A percentile compares a stretch with the other conserved stretches of the same genome.
These are phyloP conservation scores for Dryomyza anilis DNA, from an alignment of 2,888 invertebrate genomes.

Conservation along the genomic window DNA sequence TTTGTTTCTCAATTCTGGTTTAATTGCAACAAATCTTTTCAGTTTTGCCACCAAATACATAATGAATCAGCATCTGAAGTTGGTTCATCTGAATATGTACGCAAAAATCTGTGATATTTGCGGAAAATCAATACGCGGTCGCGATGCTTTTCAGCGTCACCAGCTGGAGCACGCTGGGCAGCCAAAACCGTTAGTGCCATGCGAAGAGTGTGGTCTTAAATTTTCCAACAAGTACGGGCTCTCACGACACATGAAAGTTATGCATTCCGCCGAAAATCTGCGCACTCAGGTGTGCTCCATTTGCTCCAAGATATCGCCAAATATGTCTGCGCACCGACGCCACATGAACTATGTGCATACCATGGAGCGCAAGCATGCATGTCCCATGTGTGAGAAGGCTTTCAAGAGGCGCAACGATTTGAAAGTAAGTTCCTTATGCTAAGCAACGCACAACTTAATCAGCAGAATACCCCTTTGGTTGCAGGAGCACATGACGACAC, in stretches of 20 bases:
- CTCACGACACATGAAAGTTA: conserved; percentile 53
- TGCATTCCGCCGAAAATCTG: conserved; percentile 49
- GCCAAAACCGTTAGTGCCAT: conserved; percentile 46
- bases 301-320: conserved; percentile 52
- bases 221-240: conserved; percentile 50
- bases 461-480: too few relatives aligned
- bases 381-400: conserved; percentile 56
- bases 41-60: conserved; percentile 51
- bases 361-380: conserved; percentile 50
- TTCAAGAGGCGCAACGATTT: conserved; percentile 53
- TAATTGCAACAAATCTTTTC: neutral
- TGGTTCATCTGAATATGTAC: conserved; percentile 52
- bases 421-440: too few relatives aligned
- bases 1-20: neutral
- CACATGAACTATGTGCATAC: conserved; percentile 55
- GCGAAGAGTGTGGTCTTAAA: conserved; percentile 50
- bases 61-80: conserved; percentile 49
- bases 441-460: too few relatives aligned
- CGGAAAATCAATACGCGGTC: conserved; percentile 52
- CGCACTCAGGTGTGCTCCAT: conserved; percentile 50
- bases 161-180: conserved; percentile 53
- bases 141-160: conserved; percentile 50
- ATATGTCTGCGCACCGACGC: conserved; percentile 47
- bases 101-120: conserved; percentile 57
- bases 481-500: conserved; percentile 57